Evolutionary conservation across 2,113 vertebrate genomes (phyloP).

Genomic region (Mus spicilegus): DNA sequence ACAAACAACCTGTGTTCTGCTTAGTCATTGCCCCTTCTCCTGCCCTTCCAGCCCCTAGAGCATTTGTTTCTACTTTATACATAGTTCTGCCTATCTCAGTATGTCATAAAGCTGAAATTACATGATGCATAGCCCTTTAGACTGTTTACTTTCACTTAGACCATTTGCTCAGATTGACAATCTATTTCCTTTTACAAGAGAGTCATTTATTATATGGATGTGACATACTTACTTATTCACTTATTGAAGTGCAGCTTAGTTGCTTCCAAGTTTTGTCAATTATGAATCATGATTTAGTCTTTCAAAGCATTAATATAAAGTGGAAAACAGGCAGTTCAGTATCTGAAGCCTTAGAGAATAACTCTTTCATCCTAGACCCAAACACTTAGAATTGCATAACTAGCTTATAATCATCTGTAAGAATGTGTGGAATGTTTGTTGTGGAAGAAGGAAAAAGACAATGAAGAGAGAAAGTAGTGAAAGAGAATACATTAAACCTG

Average conservation of each 20-base stretch:
- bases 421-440: background rate
- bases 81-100: background rate
- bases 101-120: background rate
- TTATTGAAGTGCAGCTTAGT: background rate
- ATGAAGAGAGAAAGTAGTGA: background rate
- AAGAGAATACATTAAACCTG: constrained; percentile 11
- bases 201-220: background rate
- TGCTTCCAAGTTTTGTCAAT: constrained; percentile 25
- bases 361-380: background rate
- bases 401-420: background rate
- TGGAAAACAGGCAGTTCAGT: background rate
- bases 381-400: constrained; percentile 15
- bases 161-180: background rate
- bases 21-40: background rate
- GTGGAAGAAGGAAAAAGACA: constrained; percentile 10
- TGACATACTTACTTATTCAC: background rate
- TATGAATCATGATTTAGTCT: background rate
- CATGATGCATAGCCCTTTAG: background rate
- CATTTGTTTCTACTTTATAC: background rate
- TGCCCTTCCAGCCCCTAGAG: background rate
- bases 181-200: background rate
- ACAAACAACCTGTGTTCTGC: background rate
- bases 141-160: background rate
- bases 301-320: constrained; percentile 30
- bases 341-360: constrained; percentile 41